Evolutionary conservation across 2,113 vertebrate genomes (phyloP).

Genomic region (Heterotilapia buettikoferi): DNA sequence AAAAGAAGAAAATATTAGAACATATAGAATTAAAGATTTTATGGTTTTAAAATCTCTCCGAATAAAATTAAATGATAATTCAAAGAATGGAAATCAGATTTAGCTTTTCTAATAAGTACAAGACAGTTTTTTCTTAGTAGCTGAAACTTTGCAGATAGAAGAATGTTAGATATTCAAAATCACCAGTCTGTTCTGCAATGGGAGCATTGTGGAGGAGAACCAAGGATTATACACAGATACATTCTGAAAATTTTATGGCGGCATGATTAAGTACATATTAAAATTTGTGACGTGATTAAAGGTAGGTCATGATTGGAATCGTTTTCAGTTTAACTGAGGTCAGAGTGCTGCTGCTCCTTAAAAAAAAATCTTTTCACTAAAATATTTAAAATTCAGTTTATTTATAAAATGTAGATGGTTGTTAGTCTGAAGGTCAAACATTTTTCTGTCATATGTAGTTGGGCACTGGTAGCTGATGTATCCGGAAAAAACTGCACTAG

Average conservation of each 20-base stretch:
- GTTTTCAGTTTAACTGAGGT: neutral
- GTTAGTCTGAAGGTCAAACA: neutral
- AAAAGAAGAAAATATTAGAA: neutral
- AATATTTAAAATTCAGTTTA: neutral
- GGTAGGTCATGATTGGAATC: neutral
- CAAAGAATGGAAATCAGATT: neutral
- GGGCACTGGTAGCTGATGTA: neutral
- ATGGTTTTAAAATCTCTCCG: neutral
- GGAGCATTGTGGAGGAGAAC: neutral
- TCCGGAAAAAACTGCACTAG: neutral
- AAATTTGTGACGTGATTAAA: neutral
- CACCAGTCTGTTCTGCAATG: neutral
- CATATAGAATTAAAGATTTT: neutral
- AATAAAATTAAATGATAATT: neutral
- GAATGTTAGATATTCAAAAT: neutral
- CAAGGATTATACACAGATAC: neutral
- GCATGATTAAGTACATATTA: neutral
- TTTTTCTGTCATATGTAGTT: neutral
- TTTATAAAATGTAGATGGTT: neutral
- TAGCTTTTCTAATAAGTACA: neutral
- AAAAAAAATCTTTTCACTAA: neutral
- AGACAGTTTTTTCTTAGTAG: neutral
- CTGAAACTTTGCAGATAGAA: neutral
- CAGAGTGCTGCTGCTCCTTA: neutral
- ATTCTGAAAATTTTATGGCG: neutral